Base-by-base conservation (phyloP, 2,113 vertebrate genomes). In the Sylvia atricapilla region DNA sequence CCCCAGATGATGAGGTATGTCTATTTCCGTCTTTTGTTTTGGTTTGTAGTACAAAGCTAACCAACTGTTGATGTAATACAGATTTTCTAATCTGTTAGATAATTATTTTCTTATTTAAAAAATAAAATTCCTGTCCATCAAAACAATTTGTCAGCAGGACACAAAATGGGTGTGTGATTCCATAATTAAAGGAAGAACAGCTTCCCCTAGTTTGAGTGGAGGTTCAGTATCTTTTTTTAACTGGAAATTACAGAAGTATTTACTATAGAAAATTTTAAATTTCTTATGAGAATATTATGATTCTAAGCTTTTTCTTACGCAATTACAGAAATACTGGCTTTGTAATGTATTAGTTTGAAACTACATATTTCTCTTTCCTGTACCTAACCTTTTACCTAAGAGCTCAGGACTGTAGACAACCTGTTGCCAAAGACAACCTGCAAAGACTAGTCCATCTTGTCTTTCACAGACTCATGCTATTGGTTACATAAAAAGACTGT, bases 1-100 rank as follows among this genome's bases (percentile, higher is more conserved):
- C 97, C 50, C 46, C 92, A 35, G 97, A 97, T 84, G 97, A 98
- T 76, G 90, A 98, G 97, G 98, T 98, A 98, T 41, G 94, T 21
- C 22, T 67, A 30, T 66, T 47, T 33, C 15, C 67, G 1, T 15
- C 49, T n/a, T 11, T 49, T 52, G 30, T 41, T 27, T 39, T 39
- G 22, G 27, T 24, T 44, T 60, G 23, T 68, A 39, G 13, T 63
- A 55, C 3, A 8, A 55, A 74, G 30, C 16, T 93, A 70, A 77
- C 19, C 47, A 73, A 8, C 27, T 84, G 1, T 39, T 84, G 25
- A 22, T 68, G 18, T 53, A 37, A 55, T 76, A 31, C 15, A 18
- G 3, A 9, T 41, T 37, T 73, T 73, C n/a, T 85, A 4, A 56
- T 52, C 18, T 82, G 17, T 46, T 33, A 31, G 46, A 7, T 70